Evolutionary conservation across 2,797 vertebrate genomes (phyloP), one percentile per base, ranked within the genome.

Genomic region (Cygnus olor): DNA sequence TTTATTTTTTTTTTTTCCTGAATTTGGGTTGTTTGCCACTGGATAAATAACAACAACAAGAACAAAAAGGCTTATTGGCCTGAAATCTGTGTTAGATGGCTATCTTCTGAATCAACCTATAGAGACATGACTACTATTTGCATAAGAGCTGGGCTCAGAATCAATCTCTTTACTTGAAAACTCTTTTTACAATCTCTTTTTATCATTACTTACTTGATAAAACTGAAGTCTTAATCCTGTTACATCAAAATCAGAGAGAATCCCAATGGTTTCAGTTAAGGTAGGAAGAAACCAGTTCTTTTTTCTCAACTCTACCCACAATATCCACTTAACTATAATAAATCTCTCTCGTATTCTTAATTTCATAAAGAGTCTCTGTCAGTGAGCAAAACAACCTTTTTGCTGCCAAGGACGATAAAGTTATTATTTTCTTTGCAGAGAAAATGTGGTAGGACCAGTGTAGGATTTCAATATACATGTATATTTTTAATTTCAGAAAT

Each of bases 281-380:
- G 14, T 32, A 70, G 22, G 20, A 80, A 76, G 18, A 83, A 74
- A 44, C 1, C 2, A 38, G 6, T 17, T 2, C 0, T 0, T 45
- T 80, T 49, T 57, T 38, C 16, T 27, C 9, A 80, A 81, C 88
- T 88, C 58, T 77, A 10, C 47, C 13, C 42, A 4, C 38, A 60
- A 53, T 21, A 1, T 69, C 36, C 22, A 78, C 53, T 56, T 78
- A 60, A 58, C 10, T 51, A 6, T 22, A 78, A 65, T 22, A 79
- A 87, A 51, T 69, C 2, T 85, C 8, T 65, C 28, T 77, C 1
- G 0, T 85, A 63, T 47, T 72, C n/a, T 70, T 83, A 38, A 27
- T 68, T 45, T 6, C 47, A 80, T 12, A 64, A 47, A 21, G 20
- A 89, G 40, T 47, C 4, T 38, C 4, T 22, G 7, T 69, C 20